These are phyloP conservation scores for Dryas iulia DNA, from an alignment of 1,140 invertebrate species.

Conservation along the genomic window DNA sequence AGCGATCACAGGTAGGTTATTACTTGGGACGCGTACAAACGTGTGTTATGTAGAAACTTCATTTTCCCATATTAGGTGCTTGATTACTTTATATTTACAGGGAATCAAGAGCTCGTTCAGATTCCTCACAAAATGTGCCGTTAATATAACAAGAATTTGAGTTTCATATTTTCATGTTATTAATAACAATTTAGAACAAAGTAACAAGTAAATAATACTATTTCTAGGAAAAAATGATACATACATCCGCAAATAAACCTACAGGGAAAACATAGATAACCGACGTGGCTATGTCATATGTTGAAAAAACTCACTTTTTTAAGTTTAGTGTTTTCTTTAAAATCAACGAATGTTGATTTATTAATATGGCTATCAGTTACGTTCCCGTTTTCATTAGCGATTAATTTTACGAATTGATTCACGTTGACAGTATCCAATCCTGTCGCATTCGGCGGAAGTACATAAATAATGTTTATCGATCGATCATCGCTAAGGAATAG, in stretches of 20 bases:
- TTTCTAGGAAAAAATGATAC: no score
- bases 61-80: slow-evolving; percentile 43
- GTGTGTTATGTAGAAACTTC: slow-evolving; percentile 39
- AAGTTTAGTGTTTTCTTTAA: no score
- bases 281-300: not conserved
- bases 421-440: slow-evolving; percentile 47
- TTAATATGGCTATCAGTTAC: not conserved
- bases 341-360: not conserved
- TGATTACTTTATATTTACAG: slow-evolving; percentile 27
- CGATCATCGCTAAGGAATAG: slow-evolving; percentile 66
- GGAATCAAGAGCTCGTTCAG: not conserved
- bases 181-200: no score
- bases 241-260: no score
- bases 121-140: not conserved
- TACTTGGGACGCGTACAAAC: slow-evolving; percentile 46
- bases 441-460: slow-evolving; percentile 61
- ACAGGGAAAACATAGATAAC: no score
- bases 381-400: not conserved
- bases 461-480: slow-evolving; percentile 80
- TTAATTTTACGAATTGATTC: slow-evolving; percentile 36
- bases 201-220: no score
- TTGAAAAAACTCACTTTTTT: not conserved
- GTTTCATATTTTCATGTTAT: not conserved
- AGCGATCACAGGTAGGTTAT: slow-evolving; percentile 52
- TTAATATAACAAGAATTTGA: not conserved